These are phyloP conservation scores for Platorchestia sp. DNA, from an alignment of 1,140 invertebrate species.

Conservation along the genomic window DNA sequence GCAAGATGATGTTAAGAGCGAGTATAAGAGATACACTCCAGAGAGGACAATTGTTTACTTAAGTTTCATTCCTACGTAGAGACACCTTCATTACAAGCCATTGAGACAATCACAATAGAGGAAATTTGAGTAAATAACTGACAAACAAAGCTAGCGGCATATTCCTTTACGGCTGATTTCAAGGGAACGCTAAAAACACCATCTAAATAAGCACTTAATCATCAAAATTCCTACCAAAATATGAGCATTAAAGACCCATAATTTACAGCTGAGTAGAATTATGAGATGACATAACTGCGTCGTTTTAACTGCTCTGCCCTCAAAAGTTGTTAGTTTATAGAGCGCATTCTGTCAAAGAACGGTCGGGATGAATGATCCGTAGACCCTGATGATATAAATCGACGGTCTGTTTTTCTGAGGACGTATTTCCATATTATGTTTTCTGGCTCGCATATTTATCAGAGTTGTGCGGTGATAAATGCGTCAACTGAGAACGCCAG, in stretches of 20 bases:
- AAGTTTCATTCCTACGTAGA: not conserved
- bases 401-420: not conserved
- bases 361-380: not conserved
- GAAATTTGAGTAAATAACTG: not conserved
- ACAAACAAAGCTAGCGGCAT: not conserved
- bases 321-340: not conserved
- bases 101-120: not conserved
- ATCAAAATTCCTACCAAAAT: not conserved
- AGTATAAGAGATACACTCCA: not conserved
- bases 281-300: not conserved
- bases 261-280: not conserved
- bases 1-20: not conserved
- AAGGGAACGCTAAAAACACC: not conserved
- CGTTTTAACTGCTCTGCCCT: not conserved
- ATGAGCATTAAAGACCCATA: not conserved
- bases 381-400: not conserved
- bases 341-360: not conserved
- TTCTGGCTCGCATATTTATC: not conserved
- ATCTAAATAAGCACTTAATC: not conserved
- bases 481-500: conserved; percentile 12
- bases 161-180: not conserved
- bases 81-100: not conserved
- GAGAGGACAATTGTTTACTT: too few species aligned
- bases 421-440: conserved; percentile 7
- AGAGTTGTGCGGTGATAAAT: conserved; percentile 8